Evolutionary conservation across 2,888 invertebrate species (phyloP).

Genomic region (Ochropleura plecta): DNA sequence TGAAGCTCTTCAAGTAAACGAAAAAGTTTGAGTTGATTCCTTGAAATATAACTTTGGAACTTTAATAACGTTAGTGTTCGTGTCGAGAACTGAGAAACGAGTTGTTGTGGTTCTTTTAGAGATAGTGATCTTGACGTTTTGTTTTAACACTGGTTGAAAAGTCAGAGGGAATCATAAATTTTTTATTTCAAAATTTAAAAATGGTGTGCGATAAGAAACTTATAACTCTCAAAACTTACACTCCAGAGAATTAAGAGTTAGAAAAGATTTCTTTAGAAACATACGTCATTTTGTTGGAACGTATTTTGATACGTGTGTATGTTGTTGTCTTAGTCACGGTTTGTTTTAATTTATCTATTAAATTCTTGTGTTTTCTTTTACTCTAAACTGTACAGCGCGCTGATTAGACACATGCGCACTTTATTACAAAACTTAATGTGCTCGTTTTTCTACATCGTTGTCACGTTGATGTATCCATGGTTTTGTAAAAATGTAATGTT

Average conservation of each 20-base stretch:
- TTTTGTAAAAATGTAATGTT: no score
- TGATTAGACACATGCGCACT: no score
- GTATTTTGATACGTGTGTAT: background rate
- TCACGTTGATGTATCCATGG: no score
- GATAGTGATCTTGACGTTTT: background rate
- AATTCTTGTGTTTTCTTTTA: no score
- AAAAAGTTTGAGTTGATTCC: constrained; percentile 47
- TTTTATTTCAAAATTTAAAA: background rate
- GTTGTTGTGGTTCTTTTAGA: constrained; percentile 6
- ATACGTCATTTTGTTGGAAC: background rate
- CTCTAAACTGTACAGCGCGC: no score
- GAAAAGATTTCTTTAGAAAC: background rate
- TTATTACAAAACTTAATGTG: no score
- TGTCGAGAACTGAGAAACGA: constrained; percentile 21
- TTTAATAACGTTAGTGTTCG: constrained; percentile 47
- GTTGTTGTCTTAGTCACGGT: background rate
- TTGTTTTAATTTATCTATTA: no score
- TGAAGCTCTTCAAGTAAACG: constrained; percentile 35
- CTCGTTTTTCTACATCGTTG: no score
- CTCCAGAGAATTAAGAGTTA: background rate
- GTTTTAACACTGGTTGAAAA: background rate
- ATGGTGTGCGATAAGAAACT: background rate
- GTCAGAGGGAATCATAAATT: background rate
- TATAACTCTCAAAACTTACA: background rate
- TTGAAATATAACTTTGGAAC: constrained; percentile 44